Conservation (phyloP, 1,140 invertebrate genomes). For the Drepana arcuata region DNA sequence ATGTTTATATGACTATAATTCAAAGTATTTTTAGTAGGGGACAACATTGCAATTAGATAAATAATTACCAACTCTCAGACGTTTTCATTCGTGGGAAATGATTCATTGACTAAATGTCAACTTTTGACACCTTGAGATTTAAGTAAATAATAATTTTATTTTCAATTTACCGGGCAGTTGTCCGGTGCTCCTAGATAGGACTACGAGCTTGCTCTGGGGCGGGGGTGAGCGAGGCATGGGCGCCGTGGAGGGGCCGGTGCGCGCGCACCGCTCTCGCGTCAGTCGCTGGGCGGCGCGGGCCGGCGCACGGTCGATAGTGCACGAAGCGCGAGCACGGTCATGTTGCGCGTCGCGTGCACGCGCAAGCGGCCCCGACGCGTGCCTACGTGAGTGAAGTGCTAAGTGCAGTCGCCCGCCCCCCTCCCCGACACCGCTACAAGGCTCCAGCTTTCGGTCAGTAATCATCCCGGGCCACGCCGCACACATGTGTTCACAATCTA, state of each 20-base stretch:
- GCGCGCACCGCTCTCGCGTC: conserved; percentile 58
- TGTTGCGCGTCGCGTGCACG: conserved; percentile 47
- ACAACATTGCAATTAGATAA: no score
- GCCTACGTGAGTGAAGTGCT: conserved; percentile 40
- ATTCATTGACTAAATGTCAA: no score
- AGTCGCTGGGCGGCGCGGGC: conserved; percentile 65
- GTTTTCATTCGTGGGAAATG: no score
- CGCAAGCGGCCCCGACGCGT: conserved; percentile 37
- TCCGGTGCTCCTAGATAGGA: no score
- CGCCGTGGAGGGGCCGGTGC: conserved; percentile 34
- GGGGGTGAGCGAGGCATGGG: conserved; percentile 15
- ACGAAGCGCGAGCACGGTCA: conserved; percentile 44
- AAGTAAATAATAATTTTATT: no score
- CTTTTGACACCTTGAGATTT: no score
- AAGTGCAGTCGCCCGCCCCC: conserved; percentile 23
- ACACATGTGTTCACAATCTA: no score
- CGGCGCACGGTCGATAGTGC: conserved; percentile 61
- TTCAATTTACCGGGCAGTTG: no score
- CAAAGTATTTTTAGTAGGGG: no score
- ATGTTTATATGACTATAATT: no score
- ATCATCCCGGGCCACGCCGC: no score
- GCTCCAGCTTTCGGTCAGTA: conserved; percentile 39
- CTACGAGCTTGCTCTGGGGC: conserved; percentile 16
- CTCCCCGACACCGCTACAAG: conserved; percentile 18
- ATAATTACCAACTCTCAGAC: no score